Base-by-base conservation (phyloP, 2,888 invertebrate species). In the Athetis lepigone region DNA sequence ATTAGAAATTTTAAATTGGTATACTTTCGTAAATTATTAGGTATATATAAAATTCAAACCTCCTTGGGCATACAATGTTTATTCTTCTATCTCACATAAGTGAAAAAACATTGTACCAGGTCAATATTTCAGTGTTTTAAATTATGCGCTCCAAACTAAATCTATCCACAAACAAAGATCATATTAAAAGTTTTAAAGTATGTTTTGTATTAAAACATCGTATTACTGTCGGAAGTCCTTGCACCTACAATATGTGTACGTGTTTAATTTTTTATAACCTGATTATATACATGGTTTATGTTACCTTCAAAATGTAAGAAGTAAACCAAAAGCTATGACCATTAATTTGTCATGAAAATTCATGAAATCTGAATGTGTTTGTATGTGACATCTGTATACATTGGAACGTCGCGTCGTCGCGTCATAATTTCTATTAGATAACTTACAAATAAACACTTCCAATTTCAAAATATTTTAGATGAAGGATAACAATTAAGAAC, bases 381-480 rank as follows among this genome's bases (percentile, higher is more conserved):
- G 3, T 8, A 1, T 39, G 19, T 16, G 16, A 40, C 16, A 19
- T n/a, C 16, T 25, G 9, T 23, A 42, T 13, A 8, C 16, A 16
- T 4, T 9, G 1, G 6, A 13, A 8, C 33, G 42, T 27, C 13
- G 9, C n/a, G n/a, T n/a, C 33, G 42, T 27, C 13, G 9, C n/a
- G n/a, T n/a, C n/a, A n/a, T 11, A 18, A 19, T 19, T 16, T 6
- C 2, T 46, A 18, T 13, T 6, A 2, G 4, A 25, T 25, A 65
- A 43, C 33, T 46, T 23, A 36, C 13, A 37, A 43, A 57, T 11
- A 42, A 47, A 13, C 19, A 11, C 6, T 43, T 37, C 42, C n/a
- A 49, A 58, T 42, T 58, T 43, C 47, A 43, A 65, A 68, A 9
- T 13, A 23, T 40, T 2, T 16, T 68, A n/a, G 13, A 65, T 58